Base-by-base conservation (phyloP, 2,113 vertebrate genomes). In the Acanthochromis polyacanthus region DNA sequence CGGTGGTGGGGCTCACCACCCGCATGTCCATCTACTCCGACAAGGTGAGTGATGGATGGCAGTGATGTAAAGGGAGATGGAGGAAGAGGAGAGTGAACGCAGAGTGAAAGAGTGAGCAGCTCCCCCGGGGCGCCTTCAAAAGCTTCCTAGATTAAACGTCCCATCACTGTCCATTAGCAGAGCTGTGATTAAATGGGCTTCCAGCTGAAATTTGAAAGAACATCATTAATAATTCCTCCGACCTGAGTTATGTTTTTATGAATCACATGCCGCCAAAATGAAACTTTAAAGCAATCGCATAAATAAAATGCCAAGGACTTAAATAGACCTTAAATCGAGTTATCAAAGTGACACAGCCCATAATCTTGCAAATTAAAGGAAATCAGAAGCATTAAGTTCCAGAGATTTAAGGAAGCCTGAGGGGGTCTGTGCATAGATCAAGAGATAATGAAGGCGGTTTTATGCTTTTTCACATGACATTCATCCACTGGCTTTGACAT, bases 11-110 rank as follows among this genome's bases (percentile, higher is more conserved):
- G 51, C 94, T 95, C 69, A 99, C 97, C 85, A 99, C 98, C 30
- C 97, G 98, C 89, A 97, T 99, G 97, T 99, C 98, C 93, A 99
- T 99, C 92, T 99, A 99, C 89, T 99, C 98, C 0, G 98, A 99
- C 94, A 99, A 99, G 97, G 98, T 99, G 91, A 87, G 89, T 84
- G 82, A 84, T 23, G 48, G 75, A 72, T 70, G 81, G 55, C 25
- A 19, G 52, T 22, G 62, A 72, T 57, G 53, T 53, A 60, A 10
- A 51, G 65, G 40, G 28, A 46, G 45, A 9, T 46, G 40, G 59
- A 45, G 43, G 50, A 14, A 56, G 60, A 71, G 57, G 62, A 68
- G 70, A 32, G 52, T 5, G 45, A 74, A 19, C 10, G 9, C n/a
- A 57, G 53, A 72, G 67, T 6, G 30, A 62, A 19, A 30, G 53